Evolutionary conservation across 1,140 invertebrate genomes (phyloP), one percentile per base, ranked within the genome.

Genomic region (Ectropis grisescens): DNA sequence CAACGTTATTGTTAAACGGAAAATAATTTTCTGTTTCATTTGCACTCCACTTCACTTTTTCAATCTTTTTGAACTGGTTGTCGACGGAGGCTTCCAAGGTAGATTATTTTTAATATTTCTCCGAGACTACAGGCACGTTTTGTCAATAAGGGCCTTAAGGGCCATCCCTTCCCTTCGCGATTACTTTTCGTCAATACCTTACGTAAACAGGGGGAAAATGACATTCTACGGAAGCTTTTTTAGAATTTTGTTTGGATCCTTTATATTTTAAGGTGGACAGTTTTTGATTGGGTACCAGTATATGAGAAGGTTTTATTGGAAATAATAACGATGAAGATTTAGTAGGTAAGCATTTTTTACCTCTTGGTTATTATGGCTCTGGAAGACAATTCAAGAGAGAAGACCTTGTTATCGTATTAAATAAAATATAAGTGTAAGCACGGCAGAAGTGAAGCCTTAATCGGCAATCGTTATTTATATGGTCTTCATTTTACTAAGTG

Each of bases 111-210:
- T 59, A 58, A 68, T 61, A 66, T 67, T 69, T 59, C 36, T n/a
- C 28, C 33, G 45, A 27, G 37, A 56, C 42, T 49, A 58, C 58
- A 51, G 49, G 57, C 67, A 64, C 58, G 65, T 66, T 64, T 66
- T 58, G 67, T 70, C 57, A 71, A 75, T 68, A 70, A 67, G 50
- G 53, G 53, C 45, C 36, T n/a, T n/a, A n/a, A n/a, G n/a, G n/a
- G 16, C 16, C 16, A 8, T 41, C 41, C 47, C 37, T 52, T 48
- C 50, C 47, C 58, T 56, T 54, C 46, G 47, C 53, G 50, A 68
- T 65, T 61, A 65, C 58, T 68, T 70, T 45, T 40, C 40, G 51
- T 61, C 62, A 65, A 61, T 59, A 57, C 47, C 46, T 49, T 52
- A 59, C 40, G 62, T 48, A 70, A 70, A 75, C 59, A 59, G 26